These are phyloP conservation scores for Doris montereyensis DNA, from an alignment of 2,888 invertebrate genomes.

Conservation along the genomic window DNA sequence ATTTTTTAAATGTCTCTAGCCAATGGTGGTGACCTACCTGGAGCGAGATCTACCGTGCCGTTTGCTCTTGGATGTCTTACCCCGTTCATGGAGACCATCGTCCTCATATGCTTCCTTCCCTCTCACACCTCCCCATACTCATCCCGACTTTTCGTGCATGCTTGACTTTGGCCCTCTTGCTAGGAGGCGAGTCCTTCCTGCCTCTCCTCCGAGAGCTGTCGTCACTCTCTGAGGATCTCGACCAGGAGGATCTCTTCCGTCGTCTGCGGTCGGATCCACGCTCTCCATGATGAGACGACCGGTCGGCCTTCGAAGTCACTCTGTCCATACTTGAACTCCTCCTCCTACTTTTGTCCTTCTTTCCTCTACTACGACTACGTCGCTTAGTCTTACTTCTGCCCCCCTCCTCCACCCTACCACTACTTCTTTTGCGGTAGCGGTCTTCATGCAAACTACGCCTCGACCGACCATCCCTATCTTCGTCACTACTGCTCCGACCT, in stretches of 20 bases:
- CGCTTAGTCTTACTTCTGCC: conserved; percentile 46
- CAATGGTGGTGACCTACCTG: too few species aligned
- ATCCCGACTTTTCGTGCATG: too few species aligned
- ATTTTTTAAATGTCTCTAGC: too few species aligned
- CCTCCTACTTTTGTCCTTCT: conserved; percentile 46
- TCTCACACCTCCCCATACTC: neutral
- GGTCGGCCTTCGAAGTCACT: too few species aligned
- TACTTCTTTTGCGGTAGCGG: neutral
- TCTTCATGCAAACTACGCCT: neutral
- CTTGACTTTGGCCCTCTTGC: too few species aligned
- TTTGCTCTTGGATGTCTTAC: conserved; percentile 72
- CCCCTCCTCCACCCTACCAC: too few species aligned
- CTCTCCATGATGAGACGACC: too few species aligned
- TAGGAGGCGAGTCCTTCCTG: conserved; percentile 44
- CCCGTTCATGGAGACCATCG: conserved; percentile 58
- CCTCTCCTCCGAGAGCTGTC: conserved; percentile 44
- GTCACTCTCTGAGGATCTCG: conserved; percentile 59
- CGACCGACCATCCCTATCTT: neutral
- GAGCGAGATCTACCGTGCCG: conserved; percentile 68
- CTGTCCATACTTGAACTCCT: conserved; percentile 46
- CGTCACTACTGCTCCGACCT: conserved; percentile 31
- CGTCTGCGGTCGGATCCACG: too few species aligned
- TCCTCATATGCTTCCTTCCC: too few species aligned
- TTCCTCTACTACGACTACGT: conserved; percentile 45
- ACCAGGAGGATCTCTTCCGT: too few species aligned